Evolutionary conservation across 2,888 invertebrate species (phyloP), one percentile per base, ranked within the genome.

Genomic region (Agonopterix alstromeriana): DNA sequence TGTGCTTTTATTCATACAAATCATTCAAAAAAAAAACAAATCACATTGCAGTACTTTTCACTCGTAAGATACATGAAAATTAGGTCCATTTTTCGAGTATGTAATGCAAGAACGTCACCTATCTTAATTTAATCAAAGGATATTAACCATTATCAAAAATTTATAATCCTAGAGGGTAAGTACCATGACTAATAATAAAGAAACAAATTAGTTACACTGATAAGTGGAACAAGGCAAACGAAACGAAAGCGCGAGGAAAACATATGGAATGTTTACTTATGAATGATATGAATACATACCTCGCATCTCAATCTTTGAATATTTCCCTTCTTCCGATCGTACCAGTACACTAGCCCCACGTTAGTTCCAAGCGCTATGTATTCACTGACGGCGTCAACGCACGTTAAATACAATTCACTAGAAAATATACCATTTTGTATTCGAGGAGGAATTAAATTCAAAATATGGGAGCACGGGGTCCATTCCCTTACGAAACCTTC

Each of bases 311-410:
- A 82, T 62, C 94, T 92, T 68, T 96, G 94, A 54, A 97, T 89
- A 58, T 93, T 92, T 46, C 93, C 93, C 42, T 91, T 94, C 55
- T 91, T 92, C 53, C 97, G 90, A 75, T 96, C 93, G 73, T 94
- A 97, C 94, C 97, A 95, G 75, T 96, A 97, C 27, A 97, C 92
- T 48, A 96, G 84, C 2, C 97, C 97, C 11, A 93, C 92, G 81
- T 96, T 96, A 1, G 95, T 95, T 1, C 97, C 97, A 48, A 97
- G 76, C 1, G 94, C 96, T 55, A 97, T 91, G 73, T 94, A 97
- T 62, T 95, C 94, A 11, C 92, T 90, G 42, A 95, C 90, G n/a
- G 92, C 94, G 83, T 96, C 96, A 41, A 97, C 90, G 69, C 96
- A 96, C 1, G 96, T 97, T 51, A 96, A 87, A 73, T 85, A 89